Conservation (phyloP, 2,113 vertebrate genomes). For the Tautogolabrus adspersus region DNA sequence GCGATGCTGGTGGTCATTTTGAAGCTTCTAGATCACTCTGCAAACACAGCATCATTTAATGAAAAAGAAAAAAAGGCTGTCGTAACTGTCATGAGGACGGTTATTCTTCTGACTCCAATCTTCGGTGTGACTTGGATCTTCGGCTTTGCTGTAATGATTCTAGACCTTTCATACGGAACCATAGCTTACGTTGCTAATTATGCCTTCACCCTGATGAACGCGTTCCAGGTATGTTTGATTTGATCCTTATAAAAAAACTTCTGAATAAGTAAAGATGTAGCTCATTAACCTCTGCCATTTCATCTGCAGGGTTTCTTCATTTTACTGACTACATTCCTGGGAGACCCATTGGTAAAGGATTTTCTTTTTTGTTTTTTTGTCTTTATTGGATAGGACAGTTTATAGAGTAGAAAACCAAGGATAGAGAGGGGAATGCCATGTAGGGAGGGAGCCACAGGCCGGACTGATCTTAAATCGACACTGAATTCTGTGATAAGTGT, state of each 20-base stretch:
- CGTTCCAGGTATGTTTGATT: constrained; percentile 80
- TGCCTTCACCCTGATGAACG: constrained; percentile 75
- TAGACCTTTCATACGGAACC: constrained; percentile 48
- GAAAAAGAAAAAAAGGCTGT: constrained; percentile 68
- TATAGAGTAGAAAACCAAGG: no score
- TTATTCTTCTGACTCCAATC: constrained; percentile 81
- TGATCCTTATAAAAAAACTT: not conserved
- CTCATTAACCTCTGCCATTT: constrained; percentile 18
- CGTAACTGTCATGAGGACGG: constrained; percentile 75
- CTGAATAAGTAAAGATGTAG: not conserved
- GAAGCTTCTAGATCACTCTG: constrained; percentile 86
- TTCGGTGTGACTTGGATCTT: constrained; percentile 84
- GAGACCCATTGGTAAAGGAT: constrained; percentile 78
- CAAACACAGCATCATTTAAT: not conserved
- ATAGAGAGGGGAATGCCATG: no score
- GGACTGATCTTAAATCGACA: no score
- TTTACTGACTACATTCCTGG: constrained; percentile 77
- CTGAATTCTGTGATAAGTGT: no score
- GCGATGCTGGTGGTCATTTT: constrained; percentile 88
- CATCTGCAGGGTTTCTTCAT: constrained; percentile 83
- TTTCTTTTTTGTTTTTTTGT: not conserved
- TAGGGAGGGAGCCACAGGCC: no score
- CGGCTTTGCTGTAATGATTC: constrained; percentile 62
- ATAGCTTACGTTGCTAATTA: constrained; percentile 60
- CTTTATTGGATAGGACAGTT: no score